phyloP scores from a whole-genome alignment of 2,797 vertebrate species.

The Gobionotothen gibberifrons region DNA sequence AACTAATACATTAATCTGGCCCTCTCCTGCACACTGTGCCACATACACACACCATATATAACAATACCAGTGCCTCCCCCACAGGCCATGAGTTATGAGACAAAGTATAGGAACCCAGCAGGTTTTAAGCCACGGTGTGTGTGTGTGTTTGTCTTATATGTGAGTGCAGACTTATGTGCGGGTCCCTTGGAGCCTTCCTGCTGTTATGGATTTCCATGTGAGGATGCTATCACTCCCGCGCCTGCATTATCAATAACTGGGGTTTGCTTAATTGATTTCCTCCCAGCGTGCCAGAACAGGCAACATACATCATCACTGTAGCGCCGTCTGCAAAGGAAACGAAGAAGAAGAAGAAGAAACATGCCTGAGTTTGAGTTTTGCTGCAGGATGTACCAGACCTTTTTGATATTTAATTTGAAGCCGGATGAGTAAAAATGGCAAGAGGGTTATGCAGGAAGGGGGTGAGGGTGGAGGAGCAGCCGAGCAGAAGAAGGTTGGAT shows the following conservation, averaged over 20 bases:
- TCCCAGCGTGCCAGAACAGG: constrained; percentile 69
- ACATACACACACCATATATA: constrained; percentile 69
- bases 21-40: constrained; percentile 70
- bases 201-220: constrained; percentile 77
- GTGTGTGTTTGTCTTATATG: not conserved
- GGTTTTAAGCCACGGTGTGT: constrained; percentile 55
- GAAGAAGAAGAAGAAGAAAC: constrained; percentile 28
- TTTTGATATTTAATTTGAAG: constrained; percentile 68
- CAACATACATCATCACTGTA: constrained; percentile 67
- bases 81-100: constrained; percentile 81
- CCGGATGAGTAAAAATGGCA: constrained; percentile 46
- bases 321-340: constrained; percentile 31
- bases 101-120: constrained; percentile 71
- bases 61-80: constrained; percentile 77
- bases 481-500: constrained; percentile 48
- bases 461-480: constrained; percentile 22
- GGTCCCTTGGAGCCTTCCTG: constrained; percentile 45
- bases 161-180: constrained; percentile 18
- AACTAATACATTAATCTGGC: constrained; percentile 83
- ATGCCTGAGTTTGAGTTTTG: constrained; percentile 42
- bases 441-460: not conserved
- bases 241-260: constrained; percentile 76
- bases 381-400: constrained; percentile 48
- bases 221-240: constrained; percentile 69
- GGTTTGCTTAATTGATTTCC: constrained; percentile 81